These are phyloP conservation scores for Epizoanthus illoricatus DNA, from an alignment of 92 coral and sea anemone species.

Conservation along the genomic window DNA sequence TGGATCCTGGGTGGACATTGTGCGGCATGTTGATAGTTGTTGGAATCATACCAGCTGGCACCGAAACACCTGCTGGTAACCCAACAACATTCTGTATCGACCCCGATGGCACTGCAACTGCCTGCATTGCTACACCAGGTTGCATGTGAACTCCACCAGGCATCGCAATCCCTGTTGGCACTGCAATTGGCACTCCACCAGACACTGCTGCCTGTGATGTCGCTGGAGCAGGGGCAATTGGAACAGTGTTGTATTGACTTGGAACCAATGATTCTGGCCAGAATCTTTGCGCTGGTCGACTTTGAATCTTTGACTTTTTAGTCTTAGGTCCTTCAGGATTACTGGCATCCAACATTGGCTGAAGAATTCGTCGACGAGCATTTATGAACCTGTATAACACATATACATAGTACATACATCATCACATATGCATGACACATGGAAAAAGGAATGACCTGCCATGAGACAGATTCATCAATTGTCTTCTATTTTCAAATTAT, in stretches of 20 bases:
- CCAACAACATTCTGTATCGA: slow-evolving; percentile 50
- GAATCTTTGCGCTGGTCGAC: slow-evolving; percentile 93
- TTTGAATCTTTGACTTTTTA: slow-evolving; percentile 90
- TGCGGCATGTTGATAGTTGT: slow-evolving; percentile 58
- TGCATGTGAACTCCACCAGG: slow-evolving; percentile 79
- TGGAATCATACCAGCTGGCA: slow-evolving; percentile 63
- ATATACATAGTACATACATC: not conserved
- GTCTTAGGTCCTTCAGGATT: slow-evolving; percentile 94
- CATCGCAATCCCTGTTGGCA: slow-evolving; percentile 43
- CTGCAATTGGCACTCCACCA: slow-evolving; percentile 36
- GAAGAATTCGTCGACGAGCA: slow-evolving; percentile 96
- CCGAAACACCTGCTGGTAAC: slow-evolving; percentile 61
- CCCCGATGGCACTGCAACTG: slow-evolving; percentile 69
- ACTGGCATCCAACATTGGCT: slow-evolving; percentile 98
- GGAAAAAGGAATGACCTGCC: no score
- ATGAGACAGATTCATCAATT: no score
- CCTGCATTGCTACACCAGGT: slow-evolving; percentile 59
- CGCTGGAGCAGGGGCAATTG: slow-evolving; percentile 79
- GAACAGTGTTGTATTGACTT: slow-evolving; percentile 69
- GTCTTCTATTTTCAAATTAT: no score
- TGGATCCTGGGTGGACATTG: slow-evolving; percentile 48
- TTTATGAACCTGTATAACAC: slow-evolving; percentile 80
- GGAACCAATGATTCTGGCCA: slow-evolving; percentile 99
- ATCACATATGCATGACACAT: not conserved
- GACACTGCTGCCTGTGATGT: slow-evolving; percentile 61